A percentile compares a stretch with the other conserved stretches of the same genome.
Evolutionary conservation across 2,797 vertebrate genomes (phyloP).

Genomic region (Rousettus madagascariensis): DNA sequence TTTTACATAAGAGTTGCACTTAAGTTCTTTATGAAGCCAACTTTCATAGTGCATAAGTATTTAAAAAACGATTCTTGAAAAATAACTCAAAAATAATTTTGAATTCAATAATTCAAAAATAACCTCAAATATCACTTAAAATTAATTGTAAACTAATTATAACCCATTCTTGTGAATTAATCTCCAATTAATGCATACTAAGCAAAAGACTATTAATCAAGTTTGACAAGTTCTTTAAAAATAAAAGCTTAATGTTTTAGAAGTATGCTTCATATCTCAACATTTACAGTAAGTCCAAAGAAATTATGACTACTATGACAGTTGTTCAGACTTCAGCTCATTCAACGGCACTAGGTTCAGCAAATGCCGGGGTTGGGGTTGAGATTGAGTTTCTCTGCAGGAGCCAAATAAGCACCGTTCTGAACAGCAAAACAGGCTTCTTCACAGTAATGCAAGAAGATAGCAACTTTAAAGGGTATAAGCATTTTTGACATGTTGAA

Average conservation of each 20-base stretch:
- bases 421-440: neutral
- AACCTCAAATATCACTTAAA: neutral
- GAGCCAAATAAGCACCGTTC: neutral
- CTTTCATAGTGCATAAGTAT: neutral
- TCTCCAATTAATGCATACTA: neutral
- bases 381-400: neutral
- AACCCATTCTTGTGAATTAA: neutral
- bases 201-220: neutral
- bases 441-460: neutral
- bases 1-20: neutral
- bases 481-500: neutral
- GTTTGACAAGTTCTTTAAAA: neutral
- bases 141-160: neutral
- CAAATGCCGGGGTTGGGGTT: no score
- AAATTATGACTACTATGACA: neutral
- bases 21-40: neutral
- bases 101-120: neutral
- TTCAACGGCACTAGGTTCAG: neutral
- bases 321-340: neutral
- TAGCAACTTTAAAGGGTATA: neutral
- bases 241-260: neutral
- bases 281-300: neutral
- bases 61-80: neutral
- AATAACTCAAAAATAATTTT: neutral
- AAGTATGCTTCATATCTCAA: neutral